A percentile compares a stretch with the other conserved stretches of the same genome.
Evolutionary conservation across 37 sponge, comb jelly and placozoan genomes (phyloP).

Genomic region (Spongilla lacustris): DNA sequence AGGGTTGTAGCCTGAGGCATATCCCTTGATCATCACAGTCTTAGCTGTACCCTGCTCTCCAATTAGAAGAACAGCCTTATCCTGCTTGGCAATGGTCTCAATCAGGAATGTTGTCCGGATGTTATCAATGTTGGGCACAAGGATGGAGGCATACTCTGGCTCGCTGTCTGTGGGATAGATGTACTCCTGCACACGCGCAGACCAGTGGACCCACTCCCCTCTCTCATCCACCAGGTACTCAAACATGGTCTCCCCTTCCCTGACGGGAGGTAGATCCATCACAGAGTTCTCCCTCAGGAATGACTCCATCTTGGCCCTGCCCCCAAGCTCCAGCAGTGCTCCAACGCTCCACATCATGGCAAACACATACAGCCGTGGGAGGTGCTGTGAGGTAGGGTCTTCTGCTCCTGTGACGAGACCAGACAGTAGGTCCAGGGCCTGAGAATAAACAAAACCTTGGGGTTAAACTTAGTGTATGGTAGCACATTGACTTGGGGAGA

Average conservation of each 20-base stretch:
- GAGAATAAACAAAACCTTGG: not conserved
- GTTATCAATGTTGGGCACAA: constrained; percentile 99
- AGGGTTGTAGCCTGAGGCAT: constrained; percentile 83
- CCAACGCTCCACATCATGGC: constrained; percentile 99
- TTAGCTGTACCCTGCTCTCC: constrained; percentile 99
- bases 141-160: constrained; percentile 94
- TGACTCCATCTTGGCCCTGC: constrained; percentile 88
- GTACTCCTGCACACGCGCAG: constrained; percentile 77
- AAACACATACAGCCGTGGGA: constrained; percentile 88
- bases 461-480: no score
- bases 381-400: constrained; percentile 51
- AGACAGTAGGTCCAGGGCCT: constrained; percentile 88
- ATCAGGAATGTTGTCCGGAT: constrained; percentile 95
- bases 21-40: constrained; percentile 96
- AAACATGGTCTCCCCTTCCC: constrained; percentile 92
- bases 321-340: constrained; percentile 89
- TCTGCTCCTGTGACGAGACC: constrained; percentile 77
- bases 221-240: constrained; percentile 89
- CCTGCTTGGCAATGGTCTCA: constrained; percentile 91
- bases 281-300: constrained; percentile 47
- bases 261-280: constrained; percentile 81
- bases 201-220: constrained; percentile 91
- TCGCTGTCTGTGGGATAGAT: constrained; percentile 83
- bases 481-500: no score
- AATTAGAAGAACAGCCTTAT: constrained; percentile 90